Evolutionary conservation across 2,888 invertebrate species (phyloP).

Genomic region (Ormyrus labotus): DNA sequence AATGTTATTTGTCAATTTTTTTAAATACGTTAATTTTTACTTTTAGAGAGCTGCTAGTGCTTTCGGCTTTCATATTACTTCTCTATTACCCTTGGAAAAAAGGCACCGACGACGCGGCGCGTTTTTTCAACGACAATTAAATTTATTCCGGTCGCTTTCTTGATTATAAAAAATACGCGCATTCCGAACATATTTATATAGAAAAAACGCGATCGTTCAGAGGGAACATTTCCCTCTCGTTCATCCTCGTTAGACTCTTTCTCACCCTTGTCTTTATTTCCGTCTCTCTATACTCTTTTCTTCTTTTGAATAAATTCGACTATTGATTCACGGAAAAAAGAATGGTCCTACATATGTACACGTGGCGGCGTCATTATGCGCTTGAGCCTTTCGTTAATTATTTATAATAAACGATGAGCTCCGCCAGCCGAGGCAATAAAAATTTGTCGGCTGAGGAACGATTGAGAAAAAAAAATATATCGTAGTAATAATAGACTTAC

Average conservation of each 20-base stretch:
- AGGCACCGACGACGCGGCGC: constrained; percentile 16
- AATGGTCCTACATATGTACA: constrained; percentile 54
- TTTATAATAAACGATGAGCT: constrained; percentile 39
- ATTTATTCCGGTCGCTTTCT: background rate
- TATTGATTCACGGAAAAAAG: constrained; percentile 54
- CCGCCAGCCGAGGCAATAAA: constrained; percentile 28
- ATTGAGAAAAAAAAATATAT: constrained; percentile 22
- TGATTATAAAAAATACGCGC: constrained; percentile 40
- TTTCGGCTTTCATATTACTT: background rate
- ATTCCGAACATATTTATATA: constrained; percentile 38
- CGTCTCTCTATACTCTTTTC: constrained; percentile 24
- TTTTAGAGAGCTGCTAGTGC: background rate
- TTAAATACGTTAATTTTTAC: constrained; percentile 23
- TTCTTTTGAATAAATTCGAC: constrained; percentile 51
- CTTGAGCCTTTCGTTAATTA: constrained; percentile 46
- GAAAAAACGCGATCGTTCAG: constrained; percentile 40
- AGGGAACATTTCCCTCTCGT: constrained; percentile 8
- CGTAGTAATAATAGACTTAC: constrained; percentile 26
- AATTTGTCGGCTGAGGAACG: constrained; percentile 27
- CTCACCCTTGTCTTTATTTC: background rate
- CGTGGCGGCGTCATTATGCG: constrained; percentile 43
- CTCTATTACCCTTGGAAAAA: constrained; percentile 21
- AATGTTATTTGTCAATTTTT: constrained; percentile 15
- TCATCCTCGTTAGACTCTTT: constrained; percentile 19
- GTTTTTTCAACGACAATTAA: background rate